Base-by-base conservation (phyloP, 2,113 vertebrate species). In the Oreochromis niloticus region DNA sequence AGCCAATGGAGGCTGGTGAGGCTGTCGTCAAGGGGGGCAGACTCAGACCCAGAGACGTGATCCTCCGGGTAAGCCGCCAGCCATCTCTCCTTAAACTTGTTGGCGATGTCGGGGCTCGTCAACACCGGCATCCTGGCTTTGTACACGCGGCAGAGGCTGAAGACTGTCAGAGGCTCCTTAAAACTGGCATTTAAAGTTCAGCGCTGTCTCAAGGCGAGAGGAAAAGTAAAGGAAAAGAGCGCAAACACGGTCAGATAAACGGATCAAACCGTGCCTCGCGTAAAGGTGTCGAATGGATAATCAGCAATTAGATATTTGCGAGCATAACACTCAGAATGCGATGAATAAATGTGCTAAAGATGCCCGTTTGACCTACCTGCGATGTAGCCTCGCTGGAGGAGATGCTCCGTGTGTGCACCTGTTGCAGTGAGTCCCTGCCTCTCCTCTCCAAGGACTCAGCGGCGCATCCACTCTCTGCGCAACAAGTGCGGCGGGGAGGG, bases 1-100 rank as follows among this genome's bases (percentile, higher is more conserved):
- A 98, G 97, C 97, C 97, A 97, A 90, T 98, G 97, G 22, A 98
- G 96, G 89, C 96, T 98, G 88, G 97, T 98, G 32, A 97, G 96
- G 87, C 97, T 98, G 94, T 97, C 97, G 68, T 98, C 97, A 57
- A 96, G 89, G 5, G 93, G 93, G 46, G 86, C 87, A 1, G 95
- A 93, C 68, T 96, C 97, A 41, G 85, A 87, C 22, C 90, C 90
- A 34, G 85, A 75, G 73, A 89, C 91, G 82, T 87, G 91, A 22
- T 96, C 95, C 41, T 96, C 96, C 34, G 94, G 95, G 66, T 95
- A 93, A 14, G 94, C 92, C 83, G 89, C 81, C 92, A 95, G 85
- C 96, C 96, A 97, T 87, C 92, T 96, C 92, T 96, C 95, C 81
- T 96, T 94, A 71, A 96, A 97, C 93, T 93, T 96, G 56, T 93